Base-by-base conservation (phyloP, 2,888 invertebrate species). In the Pandemis heparana region DNA sequence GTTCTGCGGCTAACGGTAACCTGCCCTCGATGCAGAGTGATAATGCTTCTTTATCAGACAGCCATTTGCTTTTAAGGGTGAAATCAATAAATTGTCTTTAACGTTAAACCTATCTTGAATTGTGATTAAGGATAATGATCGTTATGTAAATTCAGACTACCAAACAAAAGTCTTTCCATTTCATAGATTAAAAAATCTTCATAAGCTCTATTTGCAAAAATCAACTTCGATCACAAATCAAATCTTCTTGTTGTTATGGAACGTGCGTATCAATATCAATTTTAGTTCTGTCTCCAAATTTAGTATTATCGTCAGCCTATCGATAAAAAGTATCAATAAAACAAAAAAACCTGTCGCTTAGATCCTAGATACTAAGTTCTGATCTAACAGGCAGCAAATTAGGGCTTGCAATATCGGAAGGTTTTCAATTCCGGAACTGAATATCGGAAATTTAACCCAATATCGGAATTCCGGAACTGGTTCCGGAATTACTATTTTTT, bases 21-120 rank as follows among this genome's bases (percentile, higher is more conserved):
- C 80, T 87, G 89, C 83, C 89, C 89, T 86, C 87, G 80, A 89
- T 90, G 79, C 81, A 77, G 85, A 83, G 90, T 89, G 92, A 88
- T 92, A 92, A 91, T 88, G 84, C 86, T 85, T 87, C 84, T 85
- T 84, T 83, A 83, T 84, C 81, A 81, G 80, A 85, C 85, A 82
- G 78, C 79, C 81, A 82, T 85, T 86, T 85, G 82, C 76, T 69
- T 77, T 72, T 80, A 39, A 23, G 23, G 56, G 10, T 56, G 23
- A 5, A 9, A 23, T 56, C 56, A 56, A 23, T 56, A 56, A 23
- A 5, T 12, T 23, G 23, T 56, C 23, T 53, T 53, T 8, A 16
- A 23, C 10, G 56, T n/a, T 48, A 6, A 14, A n/a, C 5, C 48
- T 48, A n/a, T 48, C 0, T 48, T n/a, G 48, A 48, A 48, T n/a